Evolutionary conservation across 2,888 invertebrate species (phyloP), one percentile per base, ranked within the genome.

Genomic region (Drosophila prolongata): DNA sequence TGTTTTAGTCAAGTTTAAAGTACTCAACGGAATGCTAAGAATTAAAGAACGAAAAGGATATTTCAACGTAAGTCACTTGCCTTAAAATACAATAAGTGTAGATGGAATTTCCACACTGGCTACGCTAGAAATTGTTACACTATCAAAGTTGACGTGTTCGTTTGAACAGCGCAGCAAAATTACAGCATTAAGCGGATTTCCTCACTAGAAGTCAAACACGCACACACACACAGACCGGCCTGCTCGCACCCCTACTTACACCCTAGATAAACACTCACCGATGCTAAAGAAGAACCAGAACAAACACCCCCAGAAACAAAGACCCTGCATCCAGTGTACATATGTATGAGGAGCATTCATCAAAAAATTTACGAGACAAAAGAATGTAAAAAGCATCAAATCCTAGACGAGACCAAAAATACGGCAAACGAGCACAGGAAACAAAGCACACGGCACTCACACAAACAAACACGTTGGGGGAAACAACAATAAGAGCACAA

Each of bases 101-200:
- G 14, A 5, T 27, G 11, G 34, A 40, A 61, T 55, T 40, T 56
- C 8, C 37, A 55, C 44, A 69, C 34, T 58, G 47, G 24, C 16
- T 40, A 24, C 34, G 16, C 52, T 42, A 16, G 14, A 67, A 57
- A 52, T 50, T 54, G 55, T 57, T 52, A 46, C 57, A 76, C 71
- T 61, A 71, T 75, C 74, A 71, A 49, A 76, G 58, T 47, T 49
- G 56, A 66, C 66, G 65, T 71, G 65, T 70, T 62, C 57, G 66
- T 65, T 70, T 61, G 50, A 65, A 61, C 54, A 73, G 62, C 64
- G 75, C 72, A 77, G 57, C 57, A 74, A 80, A 78, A 83, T 88
- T 83, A 86, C 84, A 88, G 87, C 77, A 86, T 88, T 78, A 89
- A 88, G 79, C 88, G 88, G 88, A 79, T 86, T 89, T 89, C 59